Conservation (phyloP, 1,140 invertebrate species). For the Bursaphelenchus mucronatus region DNA sequence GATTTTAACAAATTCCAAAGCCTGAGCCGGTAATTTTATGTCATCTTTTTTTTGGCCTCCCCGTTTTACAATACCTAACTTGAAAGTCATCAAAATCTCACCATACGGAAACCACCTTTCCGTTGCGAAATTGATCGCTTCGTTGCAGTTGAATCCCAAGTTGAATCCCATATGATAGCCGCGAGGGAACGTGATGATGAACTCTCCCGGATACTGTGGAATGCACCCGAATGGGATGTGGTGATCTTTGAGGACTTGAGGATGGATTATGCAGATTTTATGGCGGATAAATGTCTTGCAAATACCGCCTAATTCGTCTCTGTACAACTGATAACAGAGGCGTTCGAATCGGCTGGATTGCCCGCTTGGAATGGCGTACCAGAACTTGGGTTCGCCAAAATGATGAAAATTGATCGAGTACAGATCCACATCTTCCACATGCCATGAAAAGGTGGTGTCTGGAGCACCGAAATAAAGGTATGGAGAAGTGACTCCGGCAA, state of each 20-base stretch:
- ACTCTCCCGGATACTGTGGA: conserved; percentile 81
- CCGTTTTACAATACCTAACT: too few species aligned
- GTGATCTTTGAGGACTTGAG: too few species aligned
- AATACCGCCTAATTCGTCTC: too few species aligned
- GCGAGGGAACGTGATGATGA: conserved; percentile 94
- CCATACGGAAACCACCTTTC: conserved; percentile 97
- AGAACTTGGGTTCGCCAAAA: conserved; percentile 68
- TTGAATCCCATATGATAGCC: conserved; percentile 7
- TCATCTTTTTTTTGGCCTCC: too few species aligned
- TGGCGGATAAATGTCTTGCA: too few species aligned
- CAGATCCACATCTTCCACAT: conserved; percentile 98
- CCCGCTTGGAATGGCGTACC: conserved; percentile 86
- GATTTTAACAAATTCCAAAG: conserved; percentile 54
- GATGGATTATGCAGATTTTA: too few species aligned
- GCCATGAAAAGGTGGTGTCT: conserved; percentile 99
- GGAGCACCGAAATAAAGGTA: conserved; percentile 99
- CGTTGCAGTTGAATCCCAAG: conserved; percentile 76
- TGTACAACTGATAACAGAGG: conserved; percentile 38
- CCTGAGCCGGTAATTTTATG: too few species aligned
- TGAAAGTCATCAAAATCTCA: conserved; percentile 71
- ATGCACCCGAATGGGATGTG: too few species aligned
- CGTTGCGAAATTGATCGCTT: conserved; percentile 97
- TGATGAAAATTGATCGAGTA: conserved; percentile 98
- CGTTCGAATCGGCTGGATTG: conserved; percentile 85
- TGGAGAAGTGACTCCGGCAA: conserved; percentile 95